Evolutionary conservation across 2,888 invertebrate species (phyloP).

Genomic region (Onthophagus sagittarius): DNA sequence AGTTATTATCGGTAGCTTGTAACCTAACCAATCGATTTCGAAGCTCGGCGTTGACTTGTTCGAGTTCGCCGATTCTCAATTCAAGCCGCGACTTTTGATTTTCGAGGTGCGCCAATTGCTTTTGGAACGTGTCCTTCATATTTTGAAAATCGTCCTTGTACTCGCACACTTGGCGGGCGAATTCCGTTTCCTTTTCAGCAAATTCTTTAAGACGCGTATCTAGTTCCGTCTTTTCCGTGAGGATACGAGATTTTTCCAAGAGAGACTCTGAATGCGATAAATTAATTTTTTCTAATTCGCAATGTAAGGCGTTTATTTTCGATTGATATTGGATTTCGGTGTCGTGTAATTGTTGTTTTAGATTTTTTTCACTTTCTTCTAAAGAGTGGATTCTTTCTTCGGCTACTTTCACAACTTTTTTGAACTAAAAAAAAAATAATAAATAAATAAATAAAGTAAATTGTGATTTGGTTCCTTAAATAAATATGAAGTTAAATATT

Average conservation of each 20-base stretch:
- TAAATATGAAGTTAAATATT: too few species aligned
- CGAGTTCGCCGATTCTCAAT: slow-evolving; percentile 46
- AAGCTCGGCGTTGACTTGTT: slow-evolving; percentile 44
- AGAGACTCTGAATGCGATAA: slow-evolving; percentile 71
- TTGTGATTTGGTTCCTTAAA: too few species aligned
- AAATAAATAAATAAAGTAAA: neutral
- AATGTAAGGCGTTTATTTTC: slow-evolving; percentile 55
- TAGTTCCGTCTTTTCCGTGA: slow-evolving; percentile 59
- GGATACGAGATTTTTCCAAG: slow-evolving; percentile 68
- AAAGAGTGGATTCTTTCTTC: slow-evolving; percentile 45
- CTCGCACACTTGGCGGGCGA: slow-evolving; percentile 45
- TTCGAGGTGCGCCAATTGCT: slow-evolving; percentile 46
- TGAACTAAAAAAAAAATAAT: slow-evolving; percentile 14
- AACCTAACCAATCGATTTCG: slow-evolving; percentile 43
- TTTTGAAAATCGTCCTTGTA: slow-evolving; percentile 40
- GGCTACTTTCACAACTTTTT: slow-evolving; percentile 47
- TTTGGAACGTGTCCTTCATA: slow-evolving; percentile 36
- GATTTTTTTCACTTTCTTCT: slow-evolving; percentile 36
- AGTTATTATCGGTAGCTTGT: slow-evolving; percentile 29
- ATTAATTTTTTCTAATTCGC: slow-evolving; percentile 67
- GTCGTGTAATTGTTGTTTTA: slow-evolving; percentile 40
- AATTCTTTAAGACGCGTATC: slow-evolving; percentile 62
- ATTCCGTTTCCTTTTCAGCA: slow-evolving; percentile 51
- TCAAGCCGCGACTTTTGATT: slow-evolving; percentile 52
- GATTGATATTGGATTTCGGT: slow-evolving; percentile 46